phyloP scores from a whole-genome alignment of 2,888 invertebrate species.

The Patella caerulea region DNA sequence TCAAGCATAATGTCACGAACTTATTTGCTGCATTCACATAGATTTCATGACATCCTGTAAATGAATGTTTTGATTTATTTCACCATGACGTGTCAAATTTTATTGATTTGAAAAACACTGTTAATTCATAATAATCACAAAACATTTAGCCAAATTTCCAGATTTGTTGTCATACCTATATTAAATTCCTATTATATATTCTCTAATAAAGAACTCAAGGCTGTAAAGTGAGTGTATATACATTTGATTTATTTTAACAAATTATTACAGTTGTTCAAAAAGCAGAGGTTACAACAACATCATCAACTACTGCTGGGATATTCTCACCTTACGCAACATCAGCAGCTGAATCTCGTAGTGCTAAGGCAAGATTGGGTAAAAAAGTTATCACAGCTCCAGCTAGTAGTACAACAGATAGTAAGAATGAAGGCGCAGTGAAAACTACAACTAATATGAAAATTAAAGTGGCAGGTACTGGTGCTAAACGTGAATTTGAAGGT shows the following conservation, averaged over 20 bases:
- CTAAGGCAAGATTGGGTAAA: slow-evolving; percentile 34
- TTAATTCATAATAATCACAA: too few species aligned
- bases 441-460: slow-evolving; percentile 15
- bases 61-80: too few species aligned
- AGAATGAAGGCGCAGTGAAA: slow-evolving; percentile 2
- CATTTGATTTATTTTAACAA: not conserved
- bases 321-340: slow-evolving; percentile 26
- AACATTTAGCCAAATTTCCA: too few species aligned
- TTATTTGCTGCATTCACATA: too few species aligned
- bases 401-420: slow-evolving; percentile 32
- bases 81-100: too few species aligned
- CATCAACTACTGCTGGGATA: slow-evolving; percentile 21
- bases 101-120: too few species aligned
- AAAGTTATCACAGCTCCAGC: slow-evolving; percentile 35
- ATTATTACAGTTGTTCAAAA: slow-evolving; percentile 37
- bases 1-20: too few species aligned
- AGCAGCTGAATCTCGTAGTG: slow-evolving; percentile 24
- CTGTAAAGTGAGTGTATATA: slow-evolving; percentile 23
- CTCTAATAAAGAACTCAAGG: slow-evolving; percentile 14
- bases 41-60: too few species aligned
- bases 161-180: too few species aligned
- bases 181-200: too few species aligned
- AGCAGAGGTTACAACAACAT: slow-evolving; percentile 38
- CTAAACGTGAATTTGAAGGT: not conserved
- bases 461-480: not conserved